Conservation (phyloP, 2,113 vertebrate genomes). For the Forbesichthys agassizii region DNA sequence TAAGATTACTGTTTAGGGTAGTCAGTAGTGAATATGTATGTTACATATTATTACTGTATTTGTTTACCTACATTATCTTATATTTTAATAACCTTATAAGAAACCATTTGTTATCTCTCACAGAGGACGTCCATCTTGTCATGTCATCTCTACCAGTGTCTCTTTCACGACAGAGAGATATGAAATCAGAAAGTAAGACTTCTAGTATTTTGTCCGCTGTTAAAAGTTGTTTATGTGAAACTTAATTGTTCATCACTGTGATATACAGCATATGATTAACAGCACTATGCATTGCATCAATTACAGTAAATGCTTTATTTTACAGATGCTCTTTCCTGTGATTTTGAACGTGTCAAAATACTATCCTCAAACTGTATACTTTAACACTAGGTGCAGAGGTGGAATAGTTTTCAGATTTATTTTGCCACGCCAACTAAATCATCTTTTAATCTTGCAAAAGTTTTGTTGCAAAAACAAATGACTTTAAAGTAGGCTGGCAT, state of each 20-base stretch:
- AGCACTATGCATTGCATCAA: neutral
- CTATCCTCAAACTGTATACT: no score
- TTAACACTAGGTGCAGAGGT: no score
- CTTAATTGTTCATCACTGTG: neutral
- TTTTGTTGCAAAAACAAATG: no score
- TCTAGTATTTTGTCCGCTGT: neutral
- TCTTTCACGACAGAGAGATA: conserved; percentile 34
- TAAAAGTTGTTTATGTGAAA: neutral
- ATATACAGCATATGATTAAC: neutral
- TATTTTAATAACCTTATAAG: no score
- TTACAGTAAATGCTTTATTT: neutral
- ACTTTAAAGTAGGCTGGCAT: no score
- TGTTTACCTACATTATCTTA: neutral
- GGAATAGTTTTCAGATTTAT: no score
- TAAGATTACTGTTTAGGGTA: no score
- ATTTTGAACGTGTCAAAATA: neutral
- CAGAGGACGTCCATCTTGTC: conserved; percentile 42
- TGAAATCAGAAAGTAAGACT: conserved; percentile 37
- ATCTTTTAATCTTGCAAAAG: no score
- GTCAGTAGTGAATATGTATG: neutral
- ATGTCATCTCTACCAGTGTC: conserved; percentile 40
- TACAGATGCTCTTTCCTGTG: neutral
- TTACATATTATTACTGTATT: conserved; percentile 7
- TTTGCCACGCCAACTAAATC: no score
- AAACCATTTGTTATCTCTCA: neutral